Evolutionary conservation across 2,888 invertebrate genomes (phyloP), one percentile per base, ranked within the genome.

Genomic region (Leptopilina myrica): DNA sequence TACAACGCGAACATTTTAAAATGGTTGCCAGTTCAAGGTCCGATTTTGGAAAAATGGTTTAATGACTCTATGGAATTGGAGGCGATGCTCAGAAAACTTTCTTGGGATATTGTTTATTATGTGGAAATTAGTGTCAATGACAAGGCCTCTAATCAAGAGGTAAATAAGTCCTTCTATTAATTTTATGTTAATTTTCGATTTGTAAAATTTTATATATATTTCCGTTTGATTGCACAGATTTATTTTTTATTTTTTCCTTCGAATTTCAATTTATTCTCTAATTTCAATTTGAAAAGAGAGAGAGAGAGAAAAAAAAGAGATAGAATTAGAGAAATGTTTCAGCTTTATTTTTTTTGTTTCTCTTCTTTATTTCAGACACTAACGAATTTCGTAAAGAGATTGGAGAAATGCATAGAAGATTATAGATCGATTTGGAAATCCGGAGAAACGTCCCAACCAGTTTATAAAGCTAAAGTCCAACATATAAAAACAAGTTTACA

Each of bases 1-100:
- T 90, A 89, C 82, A 88, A 89, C 80, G 84, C 86, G 26, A 90
- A 90, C 76, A 86, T 90, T 78, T 80, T 85, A 64, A 90, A 90
- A 84, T 90, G 90, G 90, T 78, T 90, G 67, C 88, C 90, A 8
- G 82, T 82, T 69, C 83, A 85, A 12, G 79, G 83, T 9, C 76
- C 80, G 8, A 56, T 56, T n/a, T 84, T 89, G 26, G 88, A 88
- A 81, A 86, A 87, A 86, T 90, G 86, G 87, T 88, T 89, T 66
- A 46, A 67, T 46, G 85, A 89, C 15, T 86, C 86, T 66, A 81
- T 85, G 26, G 66, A 79, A 59, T 81, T 90, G 40, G 84, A 86
- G 73, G 85, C 82, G 77, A 89, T 87, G 84, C 80, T 82, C 69
- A 82, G 81, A n/a, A 73, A 73, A 73, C 85, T 88, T 20, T 80